Percentiles rank a stretch among this genome's conserved stretches.
Conservation (phyloP, 2,113 vertebrate genomes). For the Pampusana beccarii region DNA sequence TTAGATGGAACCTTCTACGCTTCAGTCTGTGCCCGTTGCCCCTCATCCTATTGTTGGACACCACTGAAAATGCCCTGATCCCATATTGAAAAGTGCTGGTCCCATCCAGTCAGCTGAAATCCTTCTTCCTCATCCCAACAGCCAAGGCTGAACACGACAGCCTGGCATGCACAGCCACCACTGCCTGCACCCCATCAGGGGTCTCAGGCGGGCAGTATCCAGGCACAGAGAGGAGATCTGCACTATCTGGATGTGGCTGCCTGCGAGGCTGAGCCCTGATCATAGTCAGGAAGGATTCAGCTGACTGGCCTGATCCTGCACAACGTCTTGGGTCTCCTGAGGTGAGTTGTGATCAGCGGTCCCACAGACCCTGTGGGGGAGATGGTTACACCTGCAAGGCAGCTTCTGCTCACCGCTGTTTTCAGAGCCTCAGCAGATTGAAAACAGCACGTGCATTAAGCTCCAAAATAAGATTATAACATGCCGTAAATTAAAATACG, state of each 20-base stretch:
- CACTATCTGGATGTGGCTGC: not conserved
- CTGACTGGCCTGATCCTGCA: fast-evolving
- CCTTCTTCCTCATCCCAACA: not conserved
- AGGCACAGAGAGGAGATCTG: not conserved
- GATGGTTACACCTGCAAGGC: not conserved
- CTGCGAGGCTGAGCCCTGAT: not conserved
- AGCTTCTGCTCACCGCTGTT: not conserved
- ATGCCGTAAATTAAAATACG: not conserved
- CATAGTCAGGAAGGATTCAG: not conserved
- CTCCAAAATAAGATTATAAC: not conserved
- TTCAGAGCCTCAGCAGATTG: not conserved
- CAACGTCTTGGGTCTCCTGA: not conserved
- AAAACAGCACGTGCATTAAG: not conserved
- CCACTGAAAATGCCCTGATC: too few species aligned
- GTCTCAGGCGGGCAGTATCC: not conserved
- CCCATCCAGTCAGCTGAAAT: not conserved
- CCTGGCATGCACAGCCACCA: not conserved
- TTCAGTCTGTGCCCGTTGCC: too few species aligned
- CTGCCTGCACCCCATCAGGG: fast-evolving
- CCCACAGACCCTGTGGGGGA: not conserved
- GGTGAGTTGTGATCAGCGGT: fast-evolving
- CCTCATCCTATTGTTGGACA: too few species aligned
- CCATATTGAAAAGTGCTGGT: too few species aligned
- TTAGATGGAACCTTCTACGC: too few species aligned
- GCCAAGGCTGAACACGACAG: not conserved